Evolutionary conservation across 2,888 invertebrate species (phyloP).

Genomic region (Caenorhabditis angaria): DNA sequence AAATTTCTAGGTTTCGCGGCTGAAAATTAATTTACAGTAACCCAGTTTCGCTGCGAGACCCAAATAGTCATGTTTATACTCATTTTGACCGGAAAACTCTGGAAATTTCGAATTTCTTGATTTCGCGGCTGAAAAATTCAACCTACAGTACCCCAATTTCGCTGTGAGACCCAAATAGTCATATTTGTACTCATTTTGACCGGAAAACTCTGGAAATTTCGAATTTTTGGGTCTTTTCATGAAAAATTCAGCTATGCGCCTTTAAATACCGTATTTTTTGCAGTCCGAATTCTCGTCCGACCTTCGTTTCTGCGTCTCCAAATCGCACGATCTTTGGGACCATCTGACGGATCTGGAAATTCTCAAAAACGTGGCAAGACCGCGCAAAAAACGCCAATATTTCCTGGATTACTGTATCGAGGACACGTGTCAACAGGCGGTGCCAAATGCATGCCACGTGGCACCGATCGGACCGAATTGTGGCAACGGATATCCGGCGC

Average conservation of each 20-base stretch:
- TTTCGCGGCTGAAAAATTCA: neutral
- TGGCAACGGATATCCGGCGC: neutral
- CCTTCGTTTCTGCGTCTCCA: constrained; percentile 31
- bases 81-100: neutral
- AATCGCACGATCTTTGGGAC: constrained; percentile 46
- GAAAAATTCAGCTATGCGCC: constrained; percentile 11
- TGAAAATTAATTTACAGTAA: neutral
- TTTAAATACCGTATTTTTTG: constrained; percentile 7
- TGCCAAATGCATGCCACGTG: constrained; percentile 18
- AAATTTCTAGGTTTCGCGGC: neutral
- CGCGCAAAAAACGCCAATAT: constrained; percentile 31
- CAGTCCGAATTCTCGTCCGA: constrained; percentile 42
- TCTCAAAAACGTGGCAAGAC: constrained; percentile 8
- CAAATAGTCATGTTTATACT: neutral
- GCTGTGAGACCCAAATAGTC: neutral
- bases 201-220: neutral
- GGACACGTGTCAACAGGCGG: constrained; percentile 15
- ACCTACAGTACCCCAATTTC: neutral
- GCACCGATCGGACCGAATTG: constrained; percentile 15
- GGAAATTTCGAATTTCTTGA: neutral
- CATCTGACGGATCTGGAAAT: constrained; percentile 22
- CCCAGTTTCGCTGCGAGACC: neutral
- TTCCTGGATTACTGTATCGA: constrained; percentile 36
- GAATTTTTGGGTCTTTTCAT: neutral
- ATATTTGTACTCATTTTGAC: neutral